Evolutionary conservation across 1,140 invertebrate genomes (phyloP).

Genomic region (Trichonephila clavipes): DNA sequence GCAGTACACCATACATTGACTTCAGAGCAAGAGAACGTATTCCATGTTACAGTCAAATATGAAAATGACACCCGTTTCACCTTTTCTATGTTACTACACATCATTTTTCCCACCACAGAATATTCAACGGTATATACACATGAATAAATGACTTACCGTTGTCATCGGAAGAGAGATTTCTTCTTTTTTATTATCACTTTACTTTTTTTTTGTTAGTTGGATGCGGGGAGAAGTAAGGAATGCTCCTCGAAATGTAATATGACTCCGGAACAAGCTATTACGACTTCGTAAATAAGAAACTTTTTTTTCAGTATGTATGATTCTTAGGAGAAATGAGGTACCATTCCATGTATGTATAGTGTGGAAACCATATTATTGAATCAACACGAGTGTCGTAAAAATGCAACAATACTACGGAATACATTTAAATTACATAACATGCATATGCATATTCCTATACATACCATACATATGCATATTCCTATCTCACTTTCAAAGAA

Average conservation of each 20-base stretch:
- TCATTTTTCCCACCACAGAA: constrained; percentile 2
- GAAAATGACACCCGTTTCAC: constrained; percentile 16
- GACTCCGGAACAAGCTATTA: constrained; percentile 40
- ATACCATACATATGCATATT: background rate
- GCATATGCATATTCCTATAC: background rate
- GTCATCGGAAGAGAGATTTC: constrained; percentile 46
- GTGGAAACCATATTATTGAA: constrained; percentile 32
- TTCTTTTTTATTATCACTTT: background rate
- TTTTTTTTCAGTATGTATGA: constrained; percentile 3
- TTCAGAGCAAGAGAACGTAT: background rate
- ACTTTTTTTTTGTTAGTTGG: background rate
- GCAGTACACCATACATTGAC: background rate
- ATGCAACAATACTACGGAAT: constrained; percentile 8
- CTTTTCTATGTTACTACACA: background rate
- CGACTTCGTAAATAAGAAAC: background rate
- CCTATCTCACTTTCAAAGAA: background rate
- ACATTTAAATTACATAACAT: constrained; percentile 46
- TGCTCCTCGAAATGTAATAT: constrained; percentile 17
- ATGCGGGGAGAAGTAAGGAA: background rate
- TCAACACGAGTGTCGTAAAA: constrained; percentile 45
- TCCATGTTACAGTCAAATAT: background rate
- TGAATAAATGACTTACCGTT: constrained; percentile 54
- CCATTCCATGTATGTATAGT: constrained; percentile 8
- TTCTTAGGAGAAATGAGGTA: constrained; percentile 8
- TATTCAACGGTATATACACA: constrained; percentile 27